Evolutionary conservation across 2,888 invertebrate species (phyloP).

Genomic region (Clitarchus hookeri): DNA sequence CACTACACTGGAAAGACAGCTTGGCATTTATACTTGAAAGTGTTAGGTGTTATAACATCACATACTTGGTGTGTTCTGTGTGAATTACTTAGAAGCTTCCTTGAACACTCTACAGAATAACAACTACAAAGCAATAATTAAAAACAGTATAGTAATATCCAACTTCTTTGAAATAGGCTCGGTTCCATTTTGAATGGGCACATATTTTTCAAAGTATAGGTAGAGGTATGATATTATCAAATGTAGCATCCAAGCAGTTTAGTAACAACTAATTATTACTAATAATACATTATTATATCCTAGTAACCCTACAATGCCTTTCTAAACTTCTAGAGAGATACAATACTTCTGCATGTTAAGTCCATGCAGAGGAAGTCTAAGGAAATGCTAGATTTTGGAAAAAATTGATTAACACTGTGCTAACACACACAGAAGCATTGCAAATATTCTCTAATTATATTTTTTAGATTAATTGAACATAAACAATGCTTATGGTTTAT

Average conservation of each 20-base stretch:
- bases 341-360: neutral
- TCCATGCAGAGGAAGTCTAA: constrained; percentile 1
- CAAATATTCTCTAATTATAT: too few species aligned
- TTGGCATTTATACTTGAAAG: too few species aligned
- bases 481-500: too few species aligned
- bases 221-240: neutral
- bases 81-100: too few species aligned
- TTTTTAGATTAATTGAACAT: too few species aligned
- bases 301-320: neutral
- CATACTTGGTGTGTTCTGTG: too few species aligned
- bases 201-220: neutral
- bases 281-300: neutral
- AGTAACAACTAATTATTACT: neutral
- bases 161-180: too few species aligned
- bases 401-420: neutral
- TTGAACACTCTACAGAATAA: too few species aligned
- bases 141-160: too few species aligned
- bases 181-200: neutral
- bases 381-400: neutral
- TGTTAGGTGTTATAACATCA: too few species aligned
- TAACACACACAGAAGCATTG: neutral
- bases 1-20: too few species aligned
- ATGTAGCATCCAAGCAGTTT: neutral
- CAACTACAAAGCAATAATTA: too few species aligned
- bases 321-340: neutral